Evolutionary conservation across 2,888 invertebrate genomes (phyloP), one percentile per base, ranked within the genome.

Genomic region (Agrochola lota): DNA sequence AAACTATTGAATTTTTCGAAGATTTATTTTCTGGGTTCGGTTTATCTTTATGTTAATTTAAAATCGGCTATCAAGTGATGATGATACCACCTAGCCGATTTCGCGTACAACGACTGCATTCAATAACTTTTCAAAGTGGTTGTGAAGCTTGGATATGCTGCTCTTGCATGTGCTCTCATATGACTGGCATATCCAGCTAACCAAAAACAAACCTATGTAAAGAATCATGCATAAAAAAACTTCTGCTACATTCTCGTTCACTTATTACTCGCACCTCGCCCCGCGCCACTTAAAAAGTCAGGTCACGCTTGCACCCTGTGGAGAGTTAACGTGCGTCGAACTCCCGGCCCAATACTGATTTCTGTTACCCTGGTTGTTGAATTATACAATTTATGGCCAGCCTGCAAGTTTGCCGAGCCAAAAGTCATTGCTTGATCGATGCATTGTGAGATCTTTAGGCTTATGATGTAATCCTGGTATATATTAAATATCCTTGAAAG

Each of bases 271-370:
- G 78, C 57, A 35, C 66, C 77, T 46, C 20, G 17, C 20, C 35
- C 30, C 59, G 70, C 64, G 60, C 64, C 69, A 77, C 69, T 77
- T 89, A 81, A 88, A 74, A 70, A 93, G 88, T 91, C 91, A 5
- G 79, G 87, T 91, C 93, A 93, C 92, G 93, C 82, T 74, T 74
- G 75, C 87, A 87, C 88, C 85, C 89, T 77, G 87, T 75, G 83
- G 89, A 88, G 91, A 90, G 90, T 89, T 91, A 91, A 87, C 90
- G 90, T 88, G 90, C 87, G 88, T 80, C 74, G 86, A 86, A 86
- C 90, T 84, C 83, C 87, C 88, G 82, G 85, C 80, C 87, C 88
- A 89, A 89, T 90, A 91, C 91, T 88, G 91, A 91, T 90, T 91
- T 89, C 88, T 88, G 88, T 87, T 86, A 85, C 86, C 83, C 85